phyloP scores from a whole-genome alignment of 1,140 invertebrate genomes.

The Penaeus vannamei region DNA sequence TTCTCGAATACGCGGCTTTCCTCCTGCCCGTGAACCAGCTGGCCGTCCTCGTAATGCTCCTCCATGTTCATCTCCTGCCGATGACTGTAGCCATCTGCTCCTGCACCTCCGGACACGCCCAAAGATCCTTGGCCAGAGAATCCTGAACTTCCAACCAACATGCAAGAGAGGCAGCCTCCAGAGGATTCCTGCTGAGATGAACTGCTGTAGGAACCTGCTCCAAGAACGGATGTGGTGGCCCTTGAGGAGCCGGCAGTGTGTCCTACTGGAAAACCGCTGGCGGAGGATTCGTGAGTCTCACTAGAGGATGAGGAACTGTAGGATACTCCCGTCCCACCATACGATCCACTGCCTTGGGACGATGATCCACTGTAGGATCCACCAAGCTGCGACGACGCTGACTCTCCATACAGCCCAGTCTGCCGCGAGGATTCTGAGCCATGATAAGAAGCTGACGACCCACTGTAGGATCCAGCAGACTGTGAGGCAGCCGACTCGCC shows the following conservation, averaged over 20 bases:
- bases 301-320: not conserved
- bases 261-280: no score
- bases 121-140: not conserved
- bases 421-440: no score
- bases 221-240: no score
- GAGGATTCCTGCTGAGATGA: not conserved
- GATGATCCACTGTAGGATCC: not conserved
- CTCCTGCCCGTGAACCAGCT: conserved; percentile 36
- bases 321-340: not conserved
- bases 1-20: conserved; percentile 35
- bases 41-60: conserved; percentile 52
- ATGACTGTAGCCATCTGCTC: conserved; percentile 19
- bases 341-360: not conserved
- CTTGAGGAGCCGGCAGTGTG: no score
- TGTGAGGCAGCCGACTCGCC: not conserved
- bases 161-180: conserved; percentile 45
- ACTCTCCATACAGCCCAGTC: not conserved
- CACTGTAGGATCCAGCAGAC: conserved; percentile 21
- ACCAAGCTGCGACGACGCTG: not conserved
- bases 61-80: conserved; percentile 34
- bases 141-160: conserved; percentile 32
- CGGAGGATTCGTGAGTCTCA: no score
- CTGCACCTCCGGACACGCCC: not conserved
- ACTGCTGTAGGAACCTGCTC: not conserved
- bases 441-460: not conserved